Base-by-base conservation (phyloP, 2,113 vertebrate species). In the Platycercus adscitus region DNA sequence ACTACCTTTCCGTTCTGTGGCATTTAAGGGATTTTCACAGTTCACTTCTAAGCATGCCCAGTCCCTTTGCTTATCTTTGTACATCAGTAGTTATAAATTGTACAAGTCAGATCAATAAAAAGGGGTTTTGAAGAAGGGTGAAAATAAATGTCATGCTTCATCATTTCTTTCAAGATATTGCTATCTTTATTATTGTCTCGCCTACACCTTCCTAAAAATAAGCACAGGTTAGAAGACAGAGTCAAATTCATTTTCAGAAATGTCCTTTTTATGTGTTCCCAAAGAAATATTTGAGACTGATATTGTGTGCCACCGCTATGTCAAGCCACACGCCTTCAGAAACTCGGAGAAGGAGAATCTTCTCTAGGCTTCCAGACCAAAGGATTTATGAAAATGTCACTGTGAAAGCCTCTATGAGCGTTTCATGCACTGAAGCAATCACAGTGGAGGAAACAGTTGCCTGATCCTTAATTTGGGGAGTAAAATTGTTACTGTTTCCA, bases 61-160 rank as follows among this genome's bases (percentile, higher is more conserved):
- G 81, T 89, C 23, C 11, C 46, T 76, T 88, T 81, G 83, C 79
- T 93, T 89, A 86, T 82, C 85, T 96, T 84, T 83, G 47, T 73
- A 75, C 37, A 86, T 12, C 50, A 77, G 65, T 66, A 60, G 90
- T 95, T 93, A 91, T 92, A 91, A 93, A 86, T 70, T 86, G 82
- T 79, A 63, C 63, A 81, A 95, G 92, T 66, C 88, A 95, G 83
- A 96, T 96, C 96, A 96, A 95, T 97, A 92, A 89, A 92, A 93
- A 80, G 35, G 81, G 88, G 85, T 91, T 96, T 95, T 90, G 92
- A 87, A 95, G 64, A 87, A 91, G 52, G 50, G 41, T 91, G 93
- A 94, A 89, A 95, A 89, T 91, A 94, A 96, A 97, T 96, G 92
- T 93, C 91, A 95, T 75, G 82, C 84, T 90, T 91, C 76, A 53